Percentiles rank a stretch among this genome's conserved stretches.
These are phyloP conservation scores for Sibirionetta formosa DNA, from an alignment of 2,797 vertebrate genomes.

Conservation along the genomic window DNA sequence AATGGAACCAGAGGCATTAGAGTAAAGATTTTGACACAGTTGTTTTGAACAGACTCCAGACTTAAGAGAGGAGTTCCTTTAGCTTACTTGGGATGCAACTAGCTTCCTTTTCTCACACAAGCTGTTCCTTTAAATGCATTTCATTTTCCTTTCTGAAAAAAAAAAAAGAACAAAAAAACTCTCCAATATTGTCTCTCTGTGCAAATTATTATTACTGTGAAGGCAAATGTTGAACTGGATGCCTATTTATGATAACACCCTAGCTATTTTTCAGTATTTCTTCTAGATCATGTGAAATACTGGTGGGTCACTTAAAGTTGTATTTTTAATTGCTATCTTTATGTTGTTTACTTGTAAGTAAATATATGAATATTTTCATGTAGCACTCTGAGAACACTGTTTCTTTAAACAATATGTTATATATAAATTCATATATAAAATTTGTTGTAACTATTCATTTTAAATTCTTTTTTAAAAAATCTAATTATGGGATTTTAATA, in stretches of 20 bases:
- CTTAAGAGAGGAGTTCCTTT: neutral
- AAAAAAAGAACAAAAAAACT: neutral
- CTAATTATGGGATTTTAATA: neutral
- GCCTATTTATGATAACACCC: neutral
- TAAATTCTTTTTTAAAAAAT: neutral
- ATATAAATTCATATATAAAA: neutral
- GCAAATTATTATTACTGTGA: neutral
- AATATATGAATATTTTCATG: neutral
- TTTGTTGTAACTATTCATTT: neutral
- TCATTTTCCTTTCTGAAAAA: neutral
- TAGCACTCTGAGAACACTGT: neutral
- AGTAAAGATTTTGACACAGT: neutral
- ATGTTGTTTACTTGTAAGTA: neutral
- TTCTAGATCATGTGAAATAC: neutral
- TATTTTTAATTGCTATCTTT: neutral
- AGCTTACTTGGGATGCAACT: neutral
- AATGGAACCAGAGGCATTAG: neutral
- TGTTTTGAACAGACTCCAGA: neutral
- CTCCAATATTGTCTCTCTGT: neutral
- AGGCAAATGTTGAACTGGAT: neutral
- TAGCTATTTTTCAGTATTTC: neutral
- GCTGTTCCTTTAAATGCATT: neutral
- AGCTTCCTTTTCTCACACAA: neutral
- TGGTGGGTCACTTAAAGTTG: neutral
- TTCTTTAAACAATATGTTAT: no score